Base-by-base conservation (phyloP, 2,113 vertebrate genomes). In the Girardinichthys multiradiatus region DNA sequence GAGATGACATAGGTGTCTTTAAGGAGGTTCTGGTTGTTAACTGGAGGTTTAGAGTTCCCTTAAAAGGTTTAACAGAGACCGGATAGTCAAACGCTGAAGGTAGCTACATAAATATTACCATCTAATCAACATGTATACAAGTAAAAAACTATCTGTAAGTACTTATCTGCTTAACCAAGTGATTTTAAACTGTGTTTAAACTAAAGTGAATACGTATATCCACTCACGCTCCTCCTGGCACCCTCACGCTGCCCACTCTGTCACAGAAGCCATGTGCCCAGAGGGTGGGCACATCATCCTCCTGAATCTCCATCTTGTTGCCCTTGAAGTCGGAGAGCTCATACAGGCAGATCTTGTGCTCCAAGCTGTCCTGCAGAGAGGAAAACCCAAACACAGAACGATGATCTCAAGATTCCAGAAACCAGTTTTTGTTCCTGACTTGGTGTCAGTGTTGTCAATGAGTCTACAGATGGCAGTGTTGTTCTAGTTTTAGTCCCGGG, bases 231-330 rank as follows among this genome's bases (percentile, higher is more conserved):
- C 96, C 97, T 33, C 96, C 94, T 19, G 96, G 91, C 66, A 97
- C 97, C 88, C 83, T 96, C 93, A 97, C 95, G 24, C 97, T 98
- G 95, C 96, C 97, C 95, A 98, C 96, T 0, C 95, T 95, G 94
- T 97, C 97, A 2, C 94, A 95, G 95, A 99, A 97, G 87, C 97
- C 97, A 0, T 96, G 94, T 78, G 94, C 95, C 97, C 97, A 98
- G 72, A 98, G 95, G 86, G 96, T 97, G 88, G 97, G 97, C 76
- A 97, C 95, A 0, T 99, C 96, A 0, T 97, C 96, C 87, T 97
- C 96, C 87, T 96, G 95, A 92, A 98, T 96, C 89, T 98, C 98
- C 95, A 97, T 95, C 95, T 96, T 97, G 94, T 97, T 97, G 90
- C 96, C 97, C 93, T 97, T 96, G 95, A 98, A 98, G 93, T 96